Evolutionary conservation across 2,797 vertebrate species (phyloP).

Genomic region (Otolemur crassicaudatus): DNA sequence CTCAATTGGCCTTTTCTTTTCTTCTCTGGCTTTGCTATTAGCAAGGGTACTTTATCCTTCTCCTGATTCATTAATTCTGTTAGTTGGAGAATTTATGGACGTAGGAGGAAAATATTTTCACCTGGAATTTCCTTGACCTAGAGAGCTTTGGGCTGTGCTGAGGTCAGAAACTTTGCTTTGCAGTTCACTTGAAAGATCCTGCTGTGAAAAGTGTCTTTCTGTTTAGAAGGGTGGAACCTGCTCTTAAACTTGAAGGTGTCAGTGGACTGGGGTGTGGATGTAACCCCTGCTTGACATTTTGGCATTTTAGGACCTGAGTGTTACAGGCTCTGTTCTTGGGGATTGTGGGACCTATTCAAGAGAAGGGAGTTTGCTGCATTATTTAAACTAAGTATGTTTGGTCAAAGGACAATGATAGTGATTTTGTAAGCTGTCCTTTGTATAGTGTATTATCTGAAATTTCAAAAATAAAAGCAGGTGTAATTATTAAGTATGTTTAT

Average conservation of each 20-base stretch:
- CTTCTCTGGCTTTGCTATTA: slow-evolving; percentile 29
- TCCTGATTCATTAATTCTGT: slow-evolving; percentile 24
- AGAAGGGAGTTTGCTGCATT: neutral
- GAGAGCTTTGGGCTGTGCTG: neutral
- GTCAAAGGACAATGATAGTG: neutral
- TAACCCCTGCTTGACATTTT: neutral
- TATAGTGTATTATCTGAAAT: neutral
- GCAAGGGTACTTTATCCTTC: slow-evolving; percentile 5
- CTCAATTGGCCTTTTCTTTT: neutral
- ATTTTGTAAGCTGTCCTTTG: slow-evolving; percentile 46
- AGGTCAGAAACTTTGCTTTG: neutral
- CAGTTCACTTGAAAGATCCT: neutral
- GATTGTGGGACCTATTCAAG: neutral
- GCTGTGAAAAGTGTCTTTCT: neutral
- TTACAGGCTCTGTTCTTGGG: neutral
- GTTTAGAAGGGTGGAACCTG: neutral
- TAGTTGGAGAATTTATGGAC: slow-evolving; percentile 40
- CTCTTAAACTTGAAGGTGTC: neutral
- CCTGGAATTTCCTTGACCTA: neutral
- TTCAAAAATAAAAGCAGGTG: slow-evolving; percentile 53
- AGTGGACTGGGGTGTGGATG: neutral
- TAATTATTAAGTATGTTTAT: slow-evolving; percentile 15
- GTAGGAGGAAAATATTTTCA: neutral
- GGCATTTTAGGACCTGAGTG: neutral
- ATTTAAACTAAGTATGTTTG: neutral